Evolutionary conservation across 2,113 vertebrate genomes (phyloP), one percentile per base, ranked within the genome.

Genomic region (Girardinichthys multiradiatus): DNA sequence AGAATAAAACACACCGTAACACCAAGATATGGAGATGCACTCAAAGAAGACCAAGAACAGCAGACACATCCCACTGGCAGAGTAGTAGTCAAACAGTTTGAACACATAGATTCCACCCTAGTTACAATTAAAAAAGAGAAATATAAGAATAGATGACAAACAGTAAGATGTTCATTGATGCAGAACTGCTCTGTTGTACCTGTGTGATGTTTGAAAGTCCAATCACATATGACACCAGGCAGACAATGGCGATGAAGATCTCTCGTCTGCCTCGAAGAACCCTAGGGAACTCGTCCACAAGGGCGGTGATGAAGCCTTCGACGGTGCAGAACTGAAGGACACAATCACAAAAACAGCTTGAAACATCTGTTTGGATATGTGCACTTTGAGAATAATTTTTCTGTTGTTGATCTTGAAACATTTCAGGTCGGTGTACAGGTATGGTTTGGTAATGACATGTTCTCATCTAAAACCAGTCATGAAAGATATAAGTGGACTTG

Each of bases 21-120:
- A 97, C 98, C 98, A 99, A 90, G 98, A 99, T 94, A 99, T 99
- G 39, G 98, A 99, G 92, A 99, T 96, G 90, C 97, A 99, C 90
- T 99, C 98, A 79, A 99, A 99, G 94, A 99, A 99, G 83, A 99
- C 98, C 69, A 99, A 93, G 92, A 99, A 99, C 57, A 99, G 95
- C 76, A 99, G 95, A 88, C 95, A 97, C 97, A 99, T 99, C 78
- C 98, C 98, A 45, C 98, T 99, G 90, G 98, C 98, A 29, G 98
- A 99, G 90, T 99, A 99, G 93, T 99, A 99, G 87, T 99, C 97
- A 60, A 99, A 99, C 79, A 99, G 95, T 82, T 99, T 99, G 92
- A 99, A 99, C 85, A 99, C 98, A 35, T 99, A 99, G 81, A 99
- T 95, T 77, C 98, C 98, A 68, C 98, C 98, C 98, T 99, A 85